A percentile compares a stretch with the other conserved stretches of the same genome.
Evolutionary conservation across 2,888 invertebrate genomes (phyloP).

Genomic region (Pollenia amentaria): DNA sequence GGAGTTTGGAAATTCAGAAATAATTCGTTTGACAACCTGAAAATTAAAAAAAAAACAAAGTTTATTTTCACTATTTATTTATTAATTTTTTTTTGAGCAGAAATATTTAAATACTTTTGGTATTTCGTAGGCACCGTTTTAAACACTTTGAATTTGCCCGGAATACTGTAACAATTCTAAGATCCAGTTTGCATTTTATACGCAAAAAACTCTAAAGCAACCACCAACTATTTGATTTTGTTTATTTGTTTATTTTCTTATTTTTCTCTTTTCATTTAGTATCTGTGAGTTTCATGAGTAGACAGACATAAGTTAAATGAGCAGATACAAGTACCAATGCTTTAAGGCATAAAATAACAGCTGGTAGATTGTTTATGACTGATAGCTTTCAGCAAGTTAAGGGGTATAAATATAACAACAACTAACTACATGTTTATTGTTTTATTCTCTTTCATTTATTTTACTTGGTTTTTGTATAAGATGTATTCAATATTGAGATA

Average conservation of each 20-base stretch:
- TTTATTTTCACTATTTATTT: slow-evolving; percentile 9
- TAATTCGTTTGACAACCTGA: slow-evolving; percentile 41
- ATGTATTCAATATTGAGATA: not conserved
- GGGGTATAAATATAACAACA: slow-evolving; percentile 54
- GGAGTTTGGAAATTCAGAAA: not conserved
- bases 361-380: slow-evolving; percentile 12
- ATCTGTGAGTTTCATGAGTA: not conserved
- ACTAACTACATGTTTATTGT: slow-evolving; percentile 7
- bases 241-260: slow-evolving; percentile 21
- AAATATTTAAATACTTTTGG: slow-evolving; percentile 76
- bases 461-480: not conserved
- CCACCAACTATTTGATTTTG: slow-evolving; percentile 36
- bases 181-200: slow-evolving; percentile 84
- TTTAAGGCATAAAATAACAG: not conserved
- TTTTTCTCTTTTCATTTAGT: slow-evolving; percentile 14
- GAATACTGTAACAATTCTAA: slow-evolving; percentile 84
- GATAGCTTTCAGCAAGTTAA: slow-evolving; percentile 37
- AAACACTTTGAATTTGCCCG: slow-evolving; percentile 83
- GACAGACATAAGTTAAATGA: slow-evolving; percentile 14
- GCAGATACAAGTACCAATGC: not conserved
- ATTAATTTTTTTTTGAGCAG: slow-evolving; percentile 24
- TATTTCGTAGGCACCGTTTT: slow-evolving; percentile 81
- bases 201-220: slow-evolving; percentile 71
- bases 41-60: slow-evolving; percentile 44
- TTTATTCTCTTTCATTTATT: slow-evolving; percentile 24